Evolutionary conservation across 2,888 invertebrate species (phyloP).

Genomic region (Calameuta filiformis): DNA sequence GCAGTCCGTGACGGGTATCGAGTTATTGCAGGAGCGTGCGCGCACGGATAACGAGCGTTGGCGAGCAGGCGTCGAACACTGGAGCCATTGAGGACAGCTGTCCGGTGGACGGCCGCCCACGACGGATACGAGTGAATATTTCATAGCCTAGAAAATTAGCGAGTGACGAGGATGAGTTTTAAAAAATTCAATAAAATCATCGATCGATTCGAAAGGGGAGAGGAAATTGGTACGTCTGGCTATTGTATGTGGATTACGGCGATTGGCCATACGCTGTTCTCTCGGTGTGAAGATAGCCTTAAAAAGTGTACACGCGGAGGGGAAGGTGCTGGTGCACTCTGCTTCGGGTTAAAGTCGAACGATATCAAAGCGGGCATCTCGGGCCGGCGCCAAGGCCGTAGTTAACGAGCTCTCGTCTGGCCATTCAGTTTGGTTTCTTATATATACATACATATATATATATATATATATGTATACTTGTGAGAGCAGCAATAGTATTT

Average conservation of each 20-base stretch:
- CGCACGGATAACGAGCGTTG: slow-evolving; percentile 46
- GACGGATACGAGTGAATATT: slow-evolving; percentile 38
- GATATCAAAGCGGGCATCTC: slow-evolving; percentile 56
- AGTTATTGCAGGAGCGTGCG: slow-evolving; percentile 44
- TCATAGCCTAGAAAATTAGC: slow-evolving; percentile 24
- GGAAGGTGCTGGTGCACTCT: slow-evolving; percentile 24
- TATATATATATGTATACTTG: background rate
- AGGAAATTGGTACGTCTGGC: background rate
- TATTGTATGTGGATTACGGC: background rate
- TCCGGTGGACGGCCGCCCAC: slow-evolving; percentile 46
- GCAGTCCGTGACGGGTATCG: background rate
- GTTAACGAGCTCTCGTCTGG: slow-evolving; percentile 56
- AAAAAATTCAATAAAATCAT: background rate
- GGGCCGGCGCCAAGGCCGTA: slow-evolving; percentile 55
- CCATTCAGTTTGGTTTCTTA: slow-evolving; percentile 37
- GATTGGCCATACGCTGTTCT: background rate
- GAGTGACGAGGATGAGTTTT: background rate
- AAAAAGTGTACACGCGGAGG: background rate
- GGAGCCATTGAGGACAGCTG: slow-evolving; percentile 45
- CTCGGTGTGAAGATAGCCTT: background rate
- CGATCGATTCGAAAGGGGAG: background rate
- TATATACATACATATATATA: background rate
- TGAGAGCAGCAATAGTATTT: background rate
- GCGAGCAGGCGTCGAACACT: slow-evolving; percentile 47
- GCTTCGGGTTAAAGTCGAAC: slow-evolving; percentile 25